Conservation (phyloP, 92 coral and sea anemone species). For the Phymanthus crucifer region DNA sequence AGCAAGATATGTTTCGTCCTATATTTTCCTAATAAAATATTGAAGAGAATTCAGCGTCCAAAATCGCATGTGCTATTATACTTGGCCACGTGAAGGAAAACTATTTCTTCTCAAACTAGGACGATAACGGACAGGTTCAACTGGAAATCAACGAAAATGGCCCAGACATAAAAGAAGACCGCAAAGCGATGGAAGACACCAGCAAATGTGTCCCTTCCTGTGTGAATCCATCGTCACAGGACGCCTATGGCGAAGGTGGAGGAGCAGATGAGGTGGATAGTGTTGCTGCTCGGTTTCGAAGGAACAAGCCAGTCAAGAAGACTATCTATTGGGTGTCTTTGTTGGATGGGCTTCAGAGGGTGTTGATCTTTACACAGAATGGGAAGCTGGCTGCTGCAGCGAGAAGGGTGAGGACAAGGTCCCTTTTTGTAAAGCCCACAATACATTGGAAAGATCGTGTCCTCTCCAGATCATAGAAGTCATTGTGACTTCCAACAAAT, state of each 20-base stretch:
- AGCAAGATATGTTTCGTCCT: no score
- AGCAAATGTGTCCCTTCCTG: conserved; percentile 28
- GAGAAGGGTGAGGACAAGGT: conserved; percentile 52
- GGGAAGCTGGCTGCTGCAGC: conserved; percentile 58
- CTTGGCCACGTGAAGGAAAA: background rate
- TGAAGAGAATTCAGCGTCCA: no score
- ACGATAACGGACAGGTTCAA: conserved; percentile 59
- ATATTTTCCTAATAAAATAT: no score
- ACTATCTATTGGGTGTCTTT: conserved; percentile 86
- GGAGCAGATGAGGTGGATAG: conserved; percentile 66
- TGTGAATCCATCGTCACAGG: conserved; percentile 21
- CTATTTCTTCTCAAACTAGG: conserved; percentile 41
- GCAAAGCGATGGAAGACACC: conserved; percentile 52
- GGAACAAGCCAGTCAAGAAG: conserved; percentile 46
- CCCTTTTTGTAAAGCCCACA: no score
- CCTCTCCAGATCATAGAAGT: no score
- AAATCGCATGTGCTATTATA: no score
- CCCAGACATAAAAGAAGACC: conserved; percentile 47
- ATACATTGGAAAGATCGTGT: no score
- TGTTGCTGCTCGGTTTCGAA: conserved; percentile 17
- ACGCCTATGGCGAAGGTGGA: conserved; percentile 33
- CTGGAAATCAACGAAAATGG: conserved; percentile 52
- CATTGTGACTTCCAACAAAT: no score
- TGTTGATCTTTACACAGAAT: conserved; percentile 75
- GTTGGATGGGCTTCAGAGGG: conserved; percentile 86